These are phyloP conservation scores for Xanthostigma xanthostigma DNA, from an alignment of 2,888 invertebrate genomes.

Conservation along the genomic window DNA sequence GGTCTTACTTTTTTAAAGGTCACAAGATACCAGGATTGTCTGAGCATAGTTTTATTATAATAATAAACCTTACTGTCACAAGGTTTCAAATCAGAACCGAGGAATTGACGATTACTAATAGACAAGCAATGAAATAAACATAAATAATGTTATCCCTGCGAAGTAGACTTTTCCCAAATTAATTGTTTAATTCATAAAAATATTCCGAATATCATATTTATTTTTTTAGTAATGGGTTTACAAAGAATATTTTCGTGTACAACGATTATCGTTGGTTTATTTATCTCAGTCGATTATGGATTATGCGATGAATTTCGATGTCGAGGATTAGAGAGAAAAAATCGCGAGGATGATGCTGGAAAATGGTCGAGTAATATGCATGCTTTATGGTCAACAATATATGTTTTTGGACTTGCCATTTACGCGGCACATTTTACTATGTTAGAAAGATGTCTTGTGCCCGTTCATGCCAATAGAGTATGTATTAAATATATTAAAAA, in stretches of 20 bases:
- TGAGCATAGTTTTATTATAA: too few relatives aligned
- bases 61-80: too few relatives aligned
- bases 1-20: too few relatives aligned
- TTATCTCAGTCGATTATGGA: constrained; percentile 44
- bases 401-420: constrained; percentile 34
- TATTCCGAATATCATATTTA: not conserved
- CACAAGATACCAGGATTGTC: too few relatives aligned
- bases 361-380: constrained; percentile 35
- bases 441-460: constrained; percentile 27
- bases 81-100: too few relatives aligned
- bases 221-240: constrained; percentile 37
- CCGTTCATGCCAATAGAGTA: constrained; percentile 13
- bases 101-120: not conserved
- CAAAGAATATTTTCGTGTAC: constrained; percentile 42
- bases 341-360: constrained; percentile 25
- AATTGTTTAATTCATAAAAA: not conserved
- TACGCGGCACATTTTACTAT: constrained; percentile 37
- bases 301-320: constrained; percentile 44
- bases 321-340: constrained; percentile 32
- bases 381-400: constrained; percentile 39
- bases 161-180: not conserved
- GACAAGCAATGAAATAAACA: not conserved
- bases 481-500: too few relatives aligned
- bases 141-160: not conserved
- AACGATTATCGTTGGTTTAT: constrained; percentile 41